Percentiles rank a stretch among this genome's conserved stretches.
Evolutionary conservation across 2,797 vertebrate species (phyloP).

Genomic region (Epinephelus awoara): DNA sequence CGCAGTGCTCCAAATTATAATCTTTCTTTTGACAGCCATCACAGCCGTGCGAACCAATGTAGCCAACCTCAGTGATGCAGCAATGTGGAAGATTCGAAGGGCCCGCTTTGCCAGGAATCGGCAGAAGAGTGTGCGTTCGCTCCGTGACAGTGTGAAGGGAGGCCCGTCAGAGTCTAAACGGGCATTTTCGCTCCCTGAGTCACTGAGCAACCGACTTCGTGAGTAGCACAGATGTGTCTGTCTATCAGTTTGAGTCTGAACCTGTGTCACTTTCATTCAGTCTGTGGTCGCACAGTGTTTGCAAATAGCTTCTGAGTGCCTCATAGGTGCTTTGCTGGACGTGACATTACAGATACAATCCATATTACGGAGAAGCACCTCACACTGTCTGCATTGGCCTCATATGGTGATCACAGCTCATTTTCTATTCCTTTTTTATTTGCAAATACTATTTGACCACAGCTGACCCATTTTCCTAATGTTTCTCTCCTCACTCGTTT

Average conservation of each 20-base stretch:
- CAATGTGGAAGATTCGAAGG: slow-evolving; percentile 98
- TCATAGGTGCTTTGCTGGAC: background rate
- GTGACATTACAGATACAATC: background rate
- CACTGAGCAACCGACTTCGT: slow-evolving; percentile 95
- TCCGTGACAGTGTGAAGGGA: slow-evolving; percentile 96
- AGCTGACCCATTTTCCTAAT: slow-evolving; percentile 52
- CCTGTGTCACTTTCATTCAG: slow-evolving; percentile 51
- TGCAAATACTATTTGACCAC: slow-evolving; percentile 61
- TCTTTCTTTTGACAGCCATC: slow-evolving; percentile 87
- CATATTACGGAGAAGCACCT: background rate
- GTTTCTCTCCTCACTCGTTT: slow-evolving; percentile 61
- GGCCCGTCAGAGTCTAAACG: slow-evolving; percentile 92
- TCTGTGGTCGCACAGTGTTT: slow-evolving; percentile 54
- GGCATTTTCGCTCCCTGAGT: slow-evolving; percentile 96
- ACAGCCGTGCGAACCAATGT: slow-evolving; percentile 98
- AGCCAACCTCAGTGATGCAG: slow-evolving; percentile 97
- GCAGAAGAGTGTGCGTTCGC: slow-evolving; percentile 97
- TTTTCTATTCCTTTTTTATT: slow-evolving; percentile 15
- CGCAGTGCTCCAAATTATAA: background rate
- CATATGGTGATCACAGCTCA: background rate
- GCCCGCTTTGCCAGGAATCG: slow-evolving; percentile 97
- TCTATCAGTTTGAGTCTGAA: slow-evolving; percentile 16
- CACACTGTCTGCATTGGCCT: background rate
- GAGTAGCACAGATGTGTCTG: slow-evolving; percentile 83
- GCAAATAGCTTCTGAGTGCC: slow-evolving; percentile 32